Percentiles rank a stretch among this genome's conserved stretches.
phyloP scores from a whole-genome alignment of 2,888 invertebrate species.

The Pseudococcus jackbeardsleyi region DNA sequence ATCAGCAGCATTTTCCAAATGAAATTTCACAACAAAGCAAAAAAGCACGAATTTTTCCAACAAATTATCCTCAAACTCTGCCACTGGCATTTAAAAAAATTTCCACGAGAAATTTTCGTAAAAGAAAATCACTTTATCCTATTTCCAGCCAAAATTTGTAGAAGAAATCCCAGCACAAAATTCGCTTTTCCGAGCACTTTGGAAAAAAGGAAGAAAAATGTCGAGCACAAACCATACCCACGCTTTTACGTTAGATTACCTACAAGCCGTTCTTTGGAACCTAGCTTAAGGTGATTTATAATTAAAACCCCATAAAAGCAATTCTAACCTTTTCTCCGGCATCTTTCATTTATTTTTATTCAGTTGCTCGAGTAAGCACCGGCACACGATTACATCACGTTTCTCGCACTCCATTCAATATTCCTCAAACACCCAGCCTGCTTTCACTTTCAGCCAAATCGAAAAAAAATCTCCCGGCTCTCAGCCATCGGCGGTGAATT shows the following conservation, averaged over 20 bases:
- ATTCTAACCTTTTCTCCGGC: neutral
- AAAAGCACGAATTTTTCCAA: too few species aligned
- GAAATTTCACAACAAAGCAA: too few species aligned
- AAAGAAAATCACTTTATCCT: too few species aligned
- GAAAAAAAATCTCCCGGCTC: neutral
- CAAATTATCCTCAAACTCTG: too few species aligned
- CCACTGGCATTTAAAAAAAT: too few species aligned
- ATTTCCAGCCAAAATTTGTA: neutral
- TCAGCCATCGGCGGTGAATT: neutral
- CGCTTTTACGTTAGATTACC: neutral
- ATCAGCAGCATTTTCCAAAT: too few species aligned
- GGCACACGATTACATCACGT: too few species aligned
- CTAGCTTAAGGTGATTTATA: neutral
- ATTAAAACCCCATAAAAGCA: neutral
- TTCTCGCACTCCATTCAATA: neutral
- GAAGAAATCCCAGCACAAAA: neutral
- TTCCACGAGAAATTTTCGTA: too few species aligned
- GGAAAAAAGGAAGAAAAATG: neutral
- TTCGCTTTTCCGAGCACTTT: neutral
- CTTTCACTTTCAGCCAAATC: neutral
- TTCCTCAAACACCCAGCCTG: neutral
- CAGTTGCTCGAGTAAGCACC: neutral
- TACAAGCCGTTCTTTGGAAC: neutral
- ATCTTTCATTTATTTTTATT: neutral
- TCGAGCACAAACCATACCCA: neutral